Base-by-base conservation (phyloP, 2,113 vertebrate species). In the Dissostichus mawsoni region DNA sequence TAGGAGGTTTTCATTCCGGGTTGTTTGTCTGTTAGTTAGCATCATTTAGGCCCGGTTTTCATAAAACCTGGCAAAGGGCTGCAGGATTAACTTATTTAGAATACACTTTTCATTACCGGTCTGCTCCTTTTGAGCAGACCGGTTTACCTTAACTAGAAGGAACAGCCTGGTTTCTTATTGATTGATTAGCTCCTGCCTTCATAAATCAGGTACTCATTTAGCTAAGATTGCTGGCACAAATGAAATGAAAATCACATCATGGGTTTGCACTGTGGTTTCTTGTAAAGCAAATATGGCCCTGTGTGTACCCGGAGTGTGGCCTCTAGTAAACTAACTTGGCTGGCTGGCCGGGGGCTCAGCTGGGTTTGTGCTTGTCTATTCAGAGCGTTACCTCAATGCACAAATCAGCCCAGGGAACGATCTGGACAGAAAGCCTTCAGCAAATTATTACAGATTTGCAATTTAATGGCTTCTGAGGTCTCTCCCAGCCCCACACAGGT, bases 361-460 rank as follows among this genome's bases (percentile, higher is more conserved):
- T 92, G 90, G 87, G 69, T 87, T 81, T 81, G 67, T 81, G 82
- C 86, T 88, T 86, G 82, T 76, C 85, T 82, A 88, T 91, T 93
- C 88, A 73, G 68, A 84, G 82, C 57, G 57, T 45, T 86, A 81
- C 81, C 74, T 86, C 89, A 58, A 80, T 75, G 80, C 85, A 90
- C 88, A 91, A 92, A 92, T 90, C 87, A 87, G 80, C 82, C 82
- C 76, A 53, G 92, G 92, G 89, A 92, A 86, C 72, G 83, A 92
- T 91, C 85, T 91, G 88, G 92, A 92, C 89, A 88, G 91, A 93
- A 89, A 84, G 88, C 91, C 88, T 93, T 92, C 89, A 89, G 92
- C 91, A 91, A 92, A 94, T 94, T 92, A 94, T 95, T 91, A 90
- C 91, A 94, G 86, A 94, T 94, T 95, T 95, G 92, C 94, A 95